Conservation (phyloP, 2,113 vertebrate species). For the Gymnarchus niloticus region DNA sequence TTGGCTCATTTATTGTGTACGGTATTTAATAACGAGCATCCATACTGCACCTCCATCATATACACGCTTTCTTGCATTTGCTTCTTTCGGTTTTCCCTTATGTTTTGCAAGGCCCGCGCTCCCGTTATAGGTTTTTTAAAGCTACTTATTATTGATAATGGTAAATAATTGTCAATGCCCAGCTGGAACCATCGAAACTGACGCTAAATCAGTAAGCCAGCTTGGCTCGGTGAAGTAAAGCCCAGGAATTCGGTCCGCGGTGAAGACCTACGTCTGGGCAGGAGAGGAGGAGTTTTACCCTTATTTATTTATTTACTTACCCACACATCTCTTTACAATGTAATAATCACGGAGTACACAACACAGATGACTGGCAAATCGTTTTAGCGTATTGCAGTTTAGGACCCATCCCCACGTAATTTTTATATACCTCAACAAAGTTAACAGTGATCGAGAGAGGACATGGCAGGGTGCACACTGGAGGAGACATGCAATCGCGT, state of each 20-base stretch:
- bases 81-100: neutral
- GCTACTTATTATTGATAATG: neutral
- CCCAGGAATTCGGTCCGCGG: neutral
- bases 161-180: neutral
- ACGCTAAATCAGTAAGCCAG: neutral
- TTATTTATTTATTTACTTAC: conserved; percentile 12
- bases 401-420: neutral
- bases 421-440: neutral
- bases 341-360: neutral
- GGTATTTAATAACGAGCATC: neutral
- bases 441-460: neutral
- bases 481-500: no score
- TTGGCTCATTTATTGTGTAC: neutral
- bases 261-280: neutral
- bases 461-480: neutral
- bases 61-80: neutral
- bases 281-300: neutral
- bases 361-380: neutral
- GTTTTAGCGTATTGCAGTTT: neutral
- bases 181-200: neutral
- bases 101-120: neutral
- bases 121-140: neutral
- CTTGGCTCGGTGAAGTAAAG: neutral
- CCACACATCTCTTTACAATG: neutral
- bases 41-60: neutral